These are phyloP conservation scores for Exephanes ischioxanthus DNA, from an alignment of 2,888 invertebrate species.

Conservation along the genomic window DNA sequence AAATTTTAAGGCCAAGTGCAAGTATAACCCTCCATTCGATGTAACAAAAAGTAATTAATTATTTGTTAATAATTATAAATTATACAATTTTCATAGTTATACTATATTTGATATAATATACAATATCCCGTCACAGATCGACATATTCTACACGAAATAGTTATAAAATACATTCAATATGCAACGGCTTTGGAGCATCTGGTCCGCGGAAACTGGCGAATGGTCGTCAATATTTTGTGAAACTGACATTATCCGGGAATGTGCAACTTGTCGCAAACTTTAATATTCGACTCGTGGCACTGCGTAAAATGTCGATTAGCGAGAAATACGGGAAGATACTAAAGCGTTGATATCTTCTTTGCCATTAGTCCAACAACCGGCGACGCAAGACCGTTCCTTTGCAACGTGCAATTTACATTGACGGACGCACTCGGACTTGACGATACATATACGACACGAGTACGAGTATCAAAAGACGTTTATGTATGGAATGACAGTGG, in stretches of 20 bases:
- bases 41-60: too few relatives aligned
- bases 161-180: not conserved
- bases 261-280: not conserved
- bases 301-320: not conserved
- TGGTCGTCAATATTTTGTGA: not conserved
- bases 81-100: too few relatives aligned
- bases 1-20: too few relatives aligned
- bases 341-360: not conserved
- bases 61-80: too few relatives aligned
- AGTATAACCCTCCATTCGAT: too few relatives aligned
- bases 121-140: too few relatives aligned
- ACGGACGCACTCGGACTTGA: constrained; percentile 4
- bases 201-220: not conserved
- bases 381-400: constrained; percentile 13
- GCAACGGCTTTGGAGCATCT: too few relatives aligned
- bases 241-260: not conserved
- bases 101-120: too few relatives aligned
- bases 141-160: not conserved
- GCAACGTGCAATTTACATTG: not conserved
- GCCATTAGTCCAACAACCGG: not conserved
- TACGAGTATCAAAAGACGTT: constrained; percentile 17
- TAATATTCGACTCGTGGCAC: not conserved
- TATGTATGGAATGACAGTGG: not conserved
- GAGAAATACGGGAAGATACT: not conserved
- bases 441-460: not conserved